phyloP scores from a whole-genome alignment of 2,888 invertebrate genomes.

The Spodoptera littoralis region DNA sequence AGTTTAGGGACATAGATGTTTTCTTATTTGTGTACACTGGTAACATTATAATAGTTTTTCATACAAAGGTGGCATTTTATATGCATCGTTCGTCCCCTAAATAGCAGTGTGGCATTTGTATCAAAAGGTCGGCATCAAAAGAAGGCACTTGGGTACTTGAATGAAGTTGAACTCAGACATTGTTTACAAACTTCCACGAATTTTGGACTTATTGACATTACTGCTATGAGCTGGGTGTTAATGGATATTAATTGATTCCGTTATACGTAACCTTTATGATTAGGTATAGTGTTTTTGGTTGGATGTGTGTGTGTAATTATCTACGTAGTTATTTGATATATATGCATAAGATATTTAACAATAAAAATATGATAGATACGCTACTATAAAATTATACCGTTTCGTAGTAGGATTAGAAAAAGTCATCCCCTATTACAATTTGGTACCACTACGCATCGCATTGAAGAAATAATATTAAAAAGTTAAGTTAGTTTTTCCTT shows the following conservation, averaged over 20 bases:
- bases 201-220: conserved; percentile 1
- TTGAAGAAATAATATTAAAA: too few relatives aligned
- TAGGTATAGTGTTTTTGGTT: too few relatives aligned
- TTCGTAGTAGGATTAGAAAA: too few relatives aligned
- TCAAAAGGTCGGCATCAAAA: conserved; percentile 53
- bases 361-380: too few relatives aligned
- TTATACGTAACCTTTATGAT: not conserved
- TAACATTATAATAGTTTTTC: conserved; percentile 20
- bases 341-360: too few relatives aligned
- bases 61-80: conserved; percentile 22
- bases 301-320: too few relatives aligned
- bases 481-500: too few relatives aligned
- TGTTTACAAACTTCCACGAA: conserved; percentile 1
- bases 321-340: too few relatives aligned
- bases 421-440: too few relatives aligned
- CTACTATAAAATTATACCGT: too few relatives aligned
- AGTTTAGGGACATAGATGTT: not conserved
- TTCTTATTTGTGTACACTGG: conserved; percentile 5
- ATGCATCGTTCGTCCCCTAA: conserved; percentile 42
- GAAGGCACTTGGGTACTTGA: conserved; percentile 26
- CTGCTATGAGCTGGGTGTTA: not conserved
- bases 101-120: conserved; percentile 61
- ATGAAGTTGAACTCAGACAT: conserved; percentile 22
- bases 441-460: too few relatives aligned
- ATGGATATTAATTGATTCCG: not conserved